Evolutionary conservation across 2,888 invertebrate genomes (phyloP), one percentile per base, ranked within the genome.

Genomic region (Apotomis capreana): DNA sequence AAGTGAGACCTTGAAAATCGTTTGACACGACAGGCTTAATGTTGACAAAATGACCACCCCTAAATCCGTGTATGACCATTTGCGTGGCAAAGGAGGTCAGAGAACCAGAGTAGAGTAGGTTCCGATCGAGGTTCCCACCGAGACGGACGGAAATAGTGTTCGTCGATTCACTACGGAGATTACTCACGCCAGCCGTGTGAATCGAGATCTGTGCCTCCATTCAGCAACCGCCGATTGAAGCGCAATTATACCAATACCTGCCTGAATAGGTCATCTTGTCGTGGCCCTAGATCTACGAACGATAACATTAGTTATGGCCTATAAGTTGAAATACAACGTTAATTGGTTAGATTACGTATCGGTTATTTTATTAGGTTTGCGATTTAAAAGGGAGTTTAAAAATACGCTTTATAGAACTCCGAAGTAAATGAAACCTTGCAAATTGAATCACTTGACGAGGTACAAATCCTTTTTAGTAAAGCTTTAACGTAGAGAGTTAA

Each of bases 61-160:
- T 40, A 40, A 5, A 40, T 6, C 1, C 40, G 40, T 40, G 40
- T 40, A 40, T 40, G 40, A 40, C 40, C 40, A 40, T 69, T 63
- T 40, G 63, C 63, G 46, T 44, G 55, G 15, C 62, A 79, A 85
- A 87, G 82, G 85, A 83, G 90, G 89, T 89, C 90, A 87, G 81
- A 81, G 86, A 87, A 87, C 87, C 84, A 79, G 82, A 81, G 77
- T 82, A 84, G 86, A 68, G 76, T 70, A 76, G 79, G 79, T 74
- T 77, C 79, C 81, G 81, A 74, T 77, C 76, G 77, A 76, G 78
- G 80, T 84, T 84, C 83, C 79, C 83, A 84, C 74, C 67, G 63
- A 61, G 51, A 62, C 79, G 81, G 82, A 84, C 88, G 87, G 88
- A 89, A 88, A 89, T 87, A 89, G 83, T 83, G 79, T 79, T 83